phyloP scores from a whole-genome alignment of 1,140 invertebrate genomes.

The Macrobrachium nipponense region DNA sequence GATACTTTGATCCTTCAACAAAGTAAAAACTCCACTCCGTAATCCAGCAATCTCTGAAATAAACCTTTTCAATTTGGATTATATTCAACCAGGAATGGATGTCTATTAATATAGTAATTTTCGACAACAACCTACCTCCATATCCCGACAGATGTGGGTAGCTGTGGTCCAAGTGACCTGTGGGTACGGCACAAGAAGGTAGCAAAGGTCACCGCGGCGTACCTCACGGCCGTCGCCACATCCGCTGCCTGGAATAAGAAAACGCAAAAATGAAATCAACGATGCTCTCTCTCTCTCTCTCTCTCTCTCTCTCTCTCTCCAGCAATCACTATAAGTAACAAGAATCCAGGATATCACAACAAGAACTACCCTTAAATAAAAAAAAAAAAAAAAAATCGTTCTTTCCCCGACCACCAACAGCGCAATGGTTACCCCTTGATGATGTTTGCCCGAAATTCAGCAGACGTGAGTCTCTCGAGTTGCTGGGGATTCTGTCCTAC shows the following conservation, averaged over 20 bases:
- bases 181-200: conserved; percentile 79
- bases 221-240: conserved; percentile 50
- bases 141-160: conserved; percentile 77
- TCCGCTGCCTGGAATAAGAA: conserved; percentile 66
- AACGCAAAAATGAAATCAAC: too few species aligned
- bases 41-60: too few species aligned
- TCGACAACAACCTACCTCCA: conserved; percentile 69
- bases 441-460: neutral
- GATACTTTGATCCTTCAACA: too few species aligned
- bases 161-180: conserved; percentile 80
- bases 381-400: neutral
- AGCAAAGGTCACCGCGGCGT: conserved; percentile 71
- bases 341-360: too few species aligned
- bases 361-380: neutral
- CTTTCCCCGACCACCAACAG: too few species aligned
- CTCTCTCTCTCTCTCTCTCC: conserved; percentile 8
- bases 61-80: too few species aligned
- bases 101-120: neutral
- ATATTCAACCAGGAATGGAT: too few species aligned
- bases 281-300: neutral
- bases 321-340: neutral
- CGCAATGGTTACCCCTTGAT: neutral
- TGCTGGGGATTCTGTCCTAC: too few species aligned
- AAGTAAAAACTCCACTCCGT: too few species aligned
- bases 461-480: too few species aligned